Evolutionary conservation across 2,797 vertebrate species (phyloP), one percentile per base, ranked within the genome.

Genomic region (Gymnodraco acuticeps): DNA sequence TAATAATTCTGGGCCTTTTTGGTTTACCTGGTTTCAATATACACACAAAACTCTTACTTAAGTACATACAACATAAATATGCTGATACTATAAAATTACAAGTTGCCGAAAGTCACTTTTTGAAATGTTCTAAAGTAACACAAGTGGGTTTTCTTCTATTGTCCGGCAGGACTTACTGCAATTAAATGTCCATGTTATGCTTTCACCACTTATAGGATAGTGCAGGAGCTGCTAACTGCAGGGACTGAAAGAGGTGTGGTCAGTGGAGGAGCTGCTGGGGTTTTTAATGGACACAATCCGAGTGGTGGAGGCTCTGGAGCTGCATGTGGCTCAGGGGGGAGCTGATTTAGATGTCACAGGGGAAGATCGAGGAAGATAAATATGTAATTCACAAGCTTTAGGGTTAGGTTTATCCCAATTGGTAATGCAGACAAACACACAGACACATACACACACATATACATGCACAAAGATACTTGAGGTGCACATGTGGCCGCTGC

Each of bases 321-420:
- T 47, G 4, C 71, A 59, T 69, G 59, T 63, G 72, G 61, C 71
- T 78, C 33, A 1, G 62, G 47, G n/a, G 41, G 66, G 31, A 15
- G 54, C 55, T 78, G 81, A 87, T 88, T 91, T 88, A 83, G 73
- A 72, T 62, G 77, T 69, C 82, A 75, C 60, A 10, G 16, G 75
- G 82, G 84, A 69, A 82, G 73, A 87, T 89, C 77, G 16, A 73
- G 82, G 84, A 69, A 82, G 73, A 87, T 89, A 79, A 78, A 88
- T 69, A 87, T 84, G 84, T 90, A 83, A 87, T 87, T 89, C 84
- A 86, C 78, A 76, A 70, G 64, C 55, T 70, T 68, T 70, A 60
- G 79, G 78, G 47, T 74, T 84, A 64, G 45, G 69, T 78, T 77
- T 47, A 63, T 80, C 66, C 78, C 64, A 58, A 65, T 73, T 66